These are phyloP conservation scores for Drosophila bocki DNA, from an alignment of 1,140 invertebrate genomes.

Conservation along the genomic window DNA sequence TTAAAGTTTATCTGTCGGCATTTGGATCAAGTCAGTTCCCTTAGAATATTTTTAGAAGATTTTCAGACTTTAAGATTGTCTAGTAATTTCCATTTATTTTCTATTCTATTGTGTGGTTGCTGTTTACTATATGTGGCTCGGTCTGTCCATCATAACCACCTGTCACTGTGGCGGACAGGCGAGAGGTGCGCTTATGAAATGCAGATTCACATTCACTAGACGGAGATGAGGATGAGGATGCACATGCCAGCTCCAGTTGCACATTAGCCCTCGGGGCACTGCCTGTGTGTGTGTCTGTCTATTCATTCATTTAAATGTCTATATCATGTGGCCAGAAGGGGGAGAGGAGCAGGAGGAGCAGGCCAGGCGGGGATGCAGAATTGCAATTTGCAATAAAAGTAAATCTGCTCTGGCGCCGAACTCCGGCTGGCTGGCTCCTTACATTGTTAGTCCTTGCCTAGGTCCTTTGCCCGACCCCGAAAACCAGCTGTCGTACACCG, in stretches of 20 bases:
- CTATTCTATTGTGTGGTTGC: neutral
- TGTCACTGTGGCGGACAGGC: constrained; percentile 34
- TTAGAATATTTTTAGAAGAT: no score
- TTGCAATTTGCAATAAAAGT: constrained; percentile 80
- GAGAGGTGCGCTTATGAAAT: constrained; percentile 30
- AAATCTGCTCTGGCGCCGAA: constrained; percentile 56
- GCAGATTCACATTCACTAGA: constrained; percentile 14
- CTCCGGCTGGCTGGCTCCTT: constrained; percentile 23
- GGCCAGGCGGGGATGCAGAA: constrained; percentile 40
- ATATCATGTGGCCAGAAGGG: constrained; percentile 51
- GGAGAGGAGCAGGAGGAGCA: neutral
- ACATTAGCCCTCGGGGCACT: constrained; percentile 21
- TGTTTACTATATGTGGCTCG: constrained; percentile 15
- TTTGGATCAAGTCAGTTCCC: neutral
- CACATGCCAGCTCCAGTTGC: constrained; percentile 22
- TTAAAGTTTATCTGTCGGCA: no score
- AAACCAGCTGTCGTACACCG: constrained; percentile 40
- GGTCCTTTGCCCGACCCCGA: neutral
- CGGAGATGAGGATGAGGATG: neutral
- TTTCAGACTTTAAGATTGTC: no score
- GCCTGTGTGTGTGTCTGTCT: constrained; percentile 30
- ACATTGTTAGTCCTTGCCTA: constrained; percentile 26
- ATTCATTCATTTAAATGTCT: constrained; percentile 77
- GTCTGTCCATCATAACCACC: constrained; percentile 31
- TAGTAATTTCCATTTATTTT: no score